Base-by-base conservation (phyloP, 2,888 invertebrate species). In the Empis livida region DNA sequence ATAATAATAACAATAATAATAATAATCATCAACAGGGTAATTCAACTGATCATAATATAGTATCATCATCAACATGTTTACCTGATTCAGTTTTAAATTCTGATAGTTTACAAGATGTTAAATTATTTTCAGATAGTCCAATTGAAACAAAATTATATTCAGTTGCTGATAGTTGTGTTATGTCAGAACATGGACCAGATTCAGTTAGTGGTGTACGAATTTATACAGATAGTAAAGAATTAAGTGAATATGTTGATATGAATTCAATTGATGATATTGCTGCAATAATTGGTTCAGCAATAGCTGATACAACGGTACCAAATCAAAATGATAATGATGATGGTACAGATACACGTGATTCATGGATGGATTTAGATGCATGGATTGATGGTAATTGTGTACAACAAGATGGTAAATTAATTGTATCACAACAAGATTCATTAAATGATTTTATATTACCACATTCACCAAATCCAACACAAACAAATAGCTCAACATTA, bases 361-460 rank as follows among this genome's bases (percentile, higher is more conserved):
- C 82, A 56, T 91, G 90, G 90, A 85, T 88, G 77, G 89, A 90
- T 62, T 74, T 90, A 45, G 90, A 90, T 53, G 84, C 85, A 48
- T 89, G 86, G 86, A 87, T 91, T 56, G 84, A 85, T 51, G 82
- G 81, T 10, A 83, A 83, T 1, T 87, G 84, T 61, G 80, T 77
- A 23, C 39, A 39, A 54, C 78, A 78, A 54, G 80, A 80, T 53
- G 79, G 77, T 49, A 68, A 75, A 46, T 75, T 82, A 55, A 78
- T 82, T 42, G 76, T 79, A 16, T 76, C 78, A 2, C 81, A 82
- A 59, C 70, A 68, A 52, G 82, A 83, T 53, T 70, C 74, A 15
- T 70, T 83, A 13, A 75, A 78, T 16, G 83, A 83, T 55, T 82
- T 82, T 55, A 78, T 79, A 42, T 66, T 83, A 52, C 79, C 80